phyloP scores from a whole-genome alignment of 2,888 invertebrate species.

The Cecidostiba fungosa region DNA sequence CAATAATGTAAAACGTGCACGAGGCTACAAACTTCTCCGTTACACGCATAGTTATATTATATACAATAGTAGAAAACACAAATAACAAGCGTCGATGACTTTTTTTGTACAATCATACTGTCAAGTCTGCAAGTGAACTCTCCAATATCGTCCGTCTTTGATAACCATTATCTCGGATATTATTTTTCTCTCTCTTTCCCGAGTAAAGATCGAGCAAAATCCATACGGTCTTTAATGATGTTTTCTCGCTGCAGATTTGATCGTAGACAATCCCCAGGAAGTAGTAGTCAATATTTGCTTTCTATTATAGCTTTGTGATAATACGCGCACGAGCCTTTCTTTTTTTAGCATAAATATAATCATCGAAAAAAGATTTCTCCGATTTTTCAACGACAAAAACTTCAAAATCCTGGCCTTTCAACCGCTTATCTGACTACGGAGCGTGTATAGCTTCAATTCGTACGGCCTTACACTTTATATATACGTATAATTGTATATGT shows the following conservation, averaged over 20 bases:
- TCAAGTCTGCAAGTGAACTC: background rate
- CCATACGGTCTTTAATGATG: background rate
- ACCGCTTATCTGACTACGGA: background rate
- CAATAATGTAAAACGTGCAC: too few species aligned
- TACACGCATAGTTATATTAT: background rate
- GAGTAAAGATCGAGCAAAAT: background rate
- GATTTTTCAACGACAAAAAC: constrained; percentile 10
- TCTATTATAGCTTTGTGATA: background rate
- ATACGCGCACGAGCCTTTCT: background rate
- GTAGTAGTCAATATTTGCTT: background rate
- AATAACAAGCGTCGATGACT: background rate
- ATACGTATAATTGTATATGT: background rate
- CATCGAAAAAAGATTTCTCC: background rate
- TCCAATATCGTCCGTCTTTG: background rate
- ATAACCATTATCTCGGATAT: background rate
- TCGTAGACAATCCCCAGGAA: background rate
- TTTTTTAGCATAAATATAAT: background rate
- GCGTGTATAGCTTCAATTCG: background rate
- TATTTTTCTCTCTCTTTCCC: background rate
- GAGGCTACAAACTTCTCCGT: too few species aligned
- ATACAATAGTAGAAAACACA: background rate
- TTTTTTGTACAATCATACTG: background rate
- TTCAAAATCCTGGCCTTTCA: constrained; percentile 21
- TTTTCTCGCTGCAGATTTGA: background rate
- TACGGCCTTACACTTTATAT: constrained; percentile 10